Base-by-base conservation (phyloP, 2,888 invertebrate species). In the Drosophila villosipedis region DNA sequence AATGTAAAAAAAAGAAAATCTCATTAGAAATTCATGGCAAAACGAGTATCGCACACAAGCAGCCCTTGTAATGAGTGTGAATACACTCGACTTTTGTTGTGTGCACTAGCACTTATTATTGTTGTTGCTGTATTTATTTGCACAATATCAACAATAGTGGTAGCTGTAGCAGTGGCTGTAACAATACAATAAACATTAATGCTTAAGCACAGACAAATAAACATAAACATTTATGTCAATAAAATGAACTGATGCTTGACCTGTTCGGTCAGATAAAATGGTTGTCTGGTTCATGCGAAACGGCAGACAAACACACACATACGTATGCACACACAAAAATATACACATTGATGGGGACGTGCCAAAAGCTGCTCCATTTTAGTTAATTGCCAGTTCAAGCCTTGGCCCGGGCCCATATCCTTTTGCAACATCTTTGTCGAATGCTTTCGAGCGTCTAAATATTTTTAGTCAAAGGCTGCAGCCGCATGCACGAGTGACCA, bases 141-240 rank as follows among this genome's bases (percentile, higher is more conserved):
- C 70, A 68, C 83, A 80, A 73, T 53, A 85, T 60, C 73, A 77
- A 71, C 82, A 86, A 69, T 54, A 35, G 60, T 57, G 50, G 54
- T 30, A 52, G 58, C 30, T 49, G 47, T 33, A 58, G 50, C 61
- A 47, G 10, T 47, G 52, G 54, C 68, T 74, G 70, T 71, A 84
- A 80, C 71, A 80, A 76, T 73, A 83, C 68, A 72, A 82, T 82
- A 76, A 86, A 82, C 84, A 82, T 79, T 84, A 86, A 84, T 79
- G 83, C 77, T 85, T 80, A 74, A 85, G 74, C 78, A 80, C 80
- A 83, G 83, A 82, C 84, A 83, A 86, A 86, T 86, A 85, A 86
- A 86, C 86, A 86, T 85, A 84, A 85, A 86, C 84, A 83, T 86
- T 86, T 83, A 84, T 85, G 87, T 86, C 87, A 85, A 85, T 85